These are phyloP conservation scores for Elaphurus davidianus DNA, from an alignment of 2,113 vertebrate species.

Conservation along the genomic window DNA sequence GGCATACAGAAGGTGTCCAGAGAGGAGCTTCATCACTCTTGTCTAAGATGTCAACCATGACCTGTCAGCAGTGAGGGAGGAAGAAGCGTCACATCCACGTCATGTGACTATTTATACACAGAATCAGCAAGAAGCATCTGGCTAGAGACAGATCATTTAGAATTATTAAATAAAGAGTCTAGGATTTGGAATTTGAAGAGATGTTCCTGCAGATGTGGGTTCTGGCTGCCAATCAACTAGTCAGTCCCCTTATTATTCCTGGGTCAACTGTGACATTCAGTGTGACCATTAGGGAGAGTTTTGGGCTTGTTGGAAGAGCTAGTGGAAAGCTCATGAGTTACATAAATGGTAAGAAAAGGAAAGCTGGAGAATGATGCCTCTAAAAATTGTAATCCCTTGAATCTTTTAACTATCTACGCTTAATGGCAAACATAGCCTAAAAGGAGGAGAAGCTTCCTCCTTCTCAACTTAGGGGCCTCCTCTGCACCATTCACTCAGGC, in stretches of 20 bases:
- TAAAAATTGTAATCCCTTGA: background rate
- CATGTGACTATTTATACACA: slow-evolving; percentile 28
- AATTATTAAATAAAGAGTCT: slow-evolving; percentile 29
- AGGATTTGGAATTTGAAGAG: background rate
- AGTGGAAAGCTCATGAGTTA: background rate
- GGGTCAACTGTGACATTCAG: background rate
- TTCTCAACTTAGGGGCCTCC: slow-evolving; percentile 52
- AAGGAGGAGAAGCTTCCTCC: background rate
- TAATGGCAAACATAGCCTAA: slow-evolving; percentile 64
- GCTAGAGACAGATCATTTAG: background rate
- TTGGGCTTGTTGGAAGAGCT: background rate
- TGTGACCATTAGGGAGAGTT: background rate
- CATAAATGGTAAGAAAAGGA: background rate
- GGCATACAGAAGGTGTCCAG: slow-evolving; percentile 60
- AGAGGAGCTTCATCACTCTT: slow-evolving; percentile 72
- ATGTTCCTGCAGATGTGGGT: background rate
- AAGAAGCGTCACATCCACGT: background rate
- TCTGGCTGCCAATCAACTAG: slow-evolving; percentile 21
- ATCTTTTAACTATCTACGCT: background rate
- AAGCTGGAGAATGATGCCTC: background rate
- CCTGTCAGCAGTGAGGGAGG: slow-evolving; percentile 61
- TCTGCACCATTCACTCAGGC: slow-evolving; percentile 62
- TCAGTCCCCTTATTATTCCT: background rate
- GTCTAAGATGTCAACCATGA: slow-evolving; percentile 69
- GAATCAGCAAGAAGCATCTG: slow-evolving; percentile 47